Evolutionary conservation across 92 coral and sea anemone genomes (phyloP).

Genomic region (Pocillopora meandrina): DNA sequence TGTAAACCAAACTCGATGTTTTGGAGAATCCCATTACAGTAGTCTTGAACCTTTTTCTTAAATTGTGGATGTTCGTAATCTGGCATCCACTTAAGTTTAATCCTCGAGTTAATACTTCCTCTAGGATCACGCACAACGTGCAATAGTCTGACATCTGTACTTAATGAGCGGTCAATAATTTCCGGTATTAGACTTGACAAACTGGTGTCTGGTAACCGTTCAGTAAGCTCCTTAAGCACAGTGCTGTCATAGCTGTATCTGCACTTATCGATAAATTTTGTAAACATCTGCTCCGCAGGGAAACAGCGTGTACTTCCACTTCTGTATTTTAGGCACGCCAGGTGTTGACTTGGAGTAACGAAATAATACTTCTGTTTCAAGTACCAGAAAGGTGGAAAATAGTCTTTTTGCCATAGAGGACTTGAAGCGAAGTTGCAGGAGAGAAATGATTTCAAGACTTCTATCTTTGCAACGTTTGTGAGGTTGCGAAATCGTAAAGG

Average conservation of each 20-base stretch:
- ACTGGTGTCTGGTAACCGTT: slow-evolving; percentile 4
- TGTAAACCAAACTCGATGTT: slow-evolving; percentile 30
- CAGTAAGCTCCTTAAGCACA: slow-evolving; percentile 20
- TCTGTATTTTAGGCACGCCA: slow-evolving; percentile 10
- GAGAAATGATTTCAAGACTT: slow-evolving; percentile 14
- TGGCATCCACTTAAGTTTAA: slow-evolving; percentile 37
- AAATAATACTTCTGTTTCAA: neutral
- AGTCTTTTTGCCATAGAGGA: slow-evolving; percentile 13
- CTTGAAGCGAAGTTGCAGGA: slow-evolving; percentile 11
- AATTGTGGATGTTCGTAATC: slow-evolving; percentile 17
- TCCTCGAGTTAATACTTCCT: slow-evolving; percentile 34
- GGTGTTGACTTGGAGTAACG: neutral
- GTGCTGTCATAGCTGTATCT: slow-evolving; percentile 4
- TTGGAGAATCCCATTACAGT: slow-evolving; percentile 1
- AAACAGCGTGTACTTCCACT: neutral
- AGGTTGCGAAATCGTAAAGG: slow-evolving; percentile 31
- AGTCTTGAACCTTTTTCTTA: slow-evolving; percentile 8
- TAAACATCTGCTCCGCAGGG: neutral
- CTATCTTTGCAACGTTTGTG: slow-evolving; percentile 6
- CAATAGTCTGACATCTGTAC: slow-evolving; percentile 31
- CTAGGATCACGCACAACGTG: slow-evolving; percentile 48
- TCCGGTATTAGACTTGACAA: slow-evolving; percentile 29
- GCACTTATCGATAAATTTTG: neutral
- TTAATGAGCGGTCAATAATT: neutral
- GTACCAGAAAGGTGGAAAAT: slow-evolving; percentile 39